phyloP scores from a whole-genome alignment of 2,797 vertebrate species.

The Gymnoscopelus microlampas region DNA sequence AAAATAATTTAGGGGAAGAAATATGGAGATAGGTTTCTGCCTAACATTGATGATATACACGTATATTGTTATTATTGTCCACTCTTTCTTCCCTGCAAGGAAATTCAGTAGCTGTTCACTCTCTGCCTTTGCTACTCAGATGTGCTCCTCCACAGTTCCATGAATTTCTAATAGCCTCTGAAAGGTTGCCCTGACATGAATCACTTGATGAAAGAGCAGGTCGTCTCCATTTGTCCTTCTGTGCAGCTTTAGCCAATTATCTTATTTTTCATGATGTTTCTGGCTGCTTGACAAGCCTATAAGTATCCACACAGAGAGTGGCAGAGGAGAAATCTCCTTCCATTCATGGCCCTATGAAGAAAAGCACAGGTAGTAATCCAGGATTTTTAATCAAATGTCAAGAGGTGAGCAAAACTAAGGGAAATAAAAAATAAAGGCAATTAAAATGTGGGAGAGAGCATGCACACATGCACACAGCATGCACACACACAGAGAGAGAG shows the following conservation, averaged over 20 bases:
- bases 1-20: too few species aligned
- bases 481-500: too few species aligned
- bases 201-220: slow-evolving; percentile 26
- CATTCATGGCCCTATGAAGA: background rate
- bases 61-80: too few species aligned
- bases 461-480: background rate
- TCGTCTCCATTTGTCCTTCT: slow-evolving; percentile 36
- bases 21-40: too few species aligned
- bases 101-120: background rate
- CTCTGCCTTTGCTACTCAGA: slow-evolving; percentile 1
- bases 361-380: background rate
- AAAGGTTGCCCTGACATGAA: slow-evolving; percentile 48
- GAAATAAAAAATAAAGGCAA: too few species aligned
- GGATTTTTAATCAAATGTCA: background rate
- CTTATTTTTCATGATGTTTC: background rate
- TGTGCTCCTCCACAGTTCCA: background rate
- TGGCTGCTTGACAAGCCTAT: background rate
- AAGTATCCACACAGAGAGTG: background rate
- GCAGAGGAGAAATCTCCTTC: background rate
- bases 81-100: too few species aligned
- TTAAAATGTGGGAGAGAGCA: background rate
- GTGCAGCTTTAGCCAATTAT: slow-evolving; percentile 34
- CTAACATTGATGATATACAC: too few species aligned
- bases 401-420: background rate
- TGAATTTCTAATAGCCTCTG: slow-evolving; percentile 34